phyloP scores from a whole-genome alignment of 2,888 invertebrate species.

The Microchrysa polita region DNA sequence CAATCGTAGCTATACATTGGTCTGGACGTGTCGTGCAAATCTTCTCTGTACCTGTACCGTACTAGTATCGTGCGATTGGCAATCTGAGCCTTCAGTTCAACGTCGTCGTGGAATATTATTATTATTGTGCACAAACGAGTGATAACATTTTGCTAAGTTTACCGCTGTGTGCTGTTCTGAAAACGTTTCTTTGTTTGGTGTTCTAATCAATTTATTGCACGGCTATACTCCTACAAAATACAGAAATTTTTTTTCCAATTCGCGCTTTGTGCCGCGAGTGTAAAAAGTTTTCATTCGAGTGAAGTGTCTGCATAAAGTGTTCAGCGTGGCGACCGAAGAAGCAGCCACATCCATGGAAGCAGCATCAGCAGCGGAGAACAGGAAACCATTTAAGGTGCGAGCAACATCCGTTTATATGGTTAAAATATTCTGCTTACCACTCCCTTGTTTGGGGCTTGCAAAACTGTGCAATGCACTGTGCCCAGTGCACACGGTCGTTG shows the following conservation, averaged over 20 bases:
- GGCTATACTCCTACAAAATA: too few species aligned
- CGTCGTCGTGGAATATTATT: not conserved
- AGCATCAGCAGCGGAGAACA: slow-evolving; percentile 37
- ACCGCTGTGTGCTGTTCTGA: not conserved
- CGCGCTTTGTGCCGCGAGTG: slow-evolving; percentile 18
- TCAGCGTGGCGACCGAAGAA: slow-evolving; percentile 27
- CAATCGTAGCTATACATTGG: slow-evolving; percentile 42
- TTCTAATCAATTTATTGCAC: not conserved
- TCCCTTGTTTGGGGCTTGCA: too few species aligned
- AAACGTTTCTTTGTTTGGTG: slow-evolving; percentile 23
- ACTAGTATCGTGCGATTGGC: slow-evolving; percentile 37
- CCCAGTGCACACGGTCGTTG: too few species aligned
- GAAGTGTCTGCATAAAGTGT: slow-evolving; percentile 16
- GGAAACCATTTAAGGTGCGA: slow-evolving; percentile 47
- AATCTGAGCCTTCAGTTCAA: not conserved
- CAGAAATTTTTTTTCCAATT: too few species aligned
- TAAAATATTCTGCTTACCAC: too few species aligned
- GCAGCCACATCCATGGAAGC: slow-evolving; percentile 32
- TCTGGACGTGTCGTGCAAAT: slow-evolving; percentile 43
- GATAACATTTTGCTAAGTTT: too few species aligned
- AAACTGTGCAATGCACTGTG: too few species aligned
- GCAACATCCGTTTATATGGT: not conserved
- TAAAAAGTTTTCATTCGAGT: slow-evolving; percentile 11
- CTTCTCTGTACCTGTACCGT: slow-evolving; percentile 34
- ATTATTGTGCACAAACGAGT: too few species aligned